phyloP scores from a whole-genome alignment of 2,888 invertebrate species.

The Griposia aprilina region DNA sequence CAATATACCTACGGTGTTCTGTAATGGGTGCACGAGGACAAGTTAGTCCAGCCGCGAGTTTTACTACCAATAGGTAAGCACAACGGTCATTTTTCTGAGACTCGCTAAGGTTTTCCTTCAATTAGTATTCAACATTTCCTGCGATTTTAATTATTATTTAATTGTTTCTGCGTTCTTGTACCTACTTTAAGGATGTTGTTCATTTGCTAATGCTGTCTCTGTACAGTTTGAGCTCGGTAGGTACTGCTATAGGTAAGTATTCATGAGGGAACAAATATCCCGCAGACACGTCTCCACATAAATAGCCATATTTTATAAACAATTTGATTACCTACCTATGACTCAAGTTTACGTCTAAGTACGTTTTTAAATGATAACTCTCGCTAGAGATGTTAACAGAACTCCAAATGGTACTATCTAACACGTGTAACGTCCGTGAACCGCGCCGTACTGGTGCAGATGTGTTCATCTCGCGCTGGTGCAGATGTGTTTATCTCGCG shows the following conservation, averaged over 20 bases:
- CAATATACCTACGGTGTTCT: too few relatives aligned
- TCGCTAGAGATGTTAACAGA: neutral
- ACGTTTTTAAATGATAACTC: neutral
- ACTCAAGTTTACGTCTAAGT: neutral
- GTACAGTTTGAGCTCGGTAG: neutral
- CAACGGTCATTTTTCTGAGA: constrained; percentile 10
- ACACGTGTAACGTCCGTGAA: neutral
- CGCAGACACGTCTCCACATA: neutral
- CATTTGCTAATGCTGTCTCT: neutral
- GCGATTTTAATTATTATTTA: constrained; percentile 31
- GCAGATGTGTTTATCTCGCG: too few relatives aligned
- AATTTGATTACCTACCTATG: neutral
- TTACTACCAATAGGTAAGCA: neutral
- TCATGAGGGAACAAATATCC: neutral
- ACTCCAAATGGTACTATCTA: neutral
- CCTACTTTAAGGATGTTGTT: neutral
- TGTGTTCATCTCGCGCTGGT: too few relatives aligned
- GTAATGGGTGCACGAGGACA: neutral
- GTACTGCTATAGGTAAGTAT: neutral
- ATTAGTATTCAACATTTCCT: constrained; percentile 33
- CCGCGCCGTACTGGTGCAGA: neutral
- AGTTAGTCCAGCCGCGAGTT: constrained; percentile 3
- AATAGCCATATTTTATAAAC: neutral
- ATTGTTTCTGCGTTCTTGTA: constrained; percentile 18
- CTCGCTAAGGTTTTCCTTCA: constrained; percentile 15